phyloP scores from a whole-genome alignment of 2,888 invertebrate genomes.

The Caenorhabditis virilis region DNA sequence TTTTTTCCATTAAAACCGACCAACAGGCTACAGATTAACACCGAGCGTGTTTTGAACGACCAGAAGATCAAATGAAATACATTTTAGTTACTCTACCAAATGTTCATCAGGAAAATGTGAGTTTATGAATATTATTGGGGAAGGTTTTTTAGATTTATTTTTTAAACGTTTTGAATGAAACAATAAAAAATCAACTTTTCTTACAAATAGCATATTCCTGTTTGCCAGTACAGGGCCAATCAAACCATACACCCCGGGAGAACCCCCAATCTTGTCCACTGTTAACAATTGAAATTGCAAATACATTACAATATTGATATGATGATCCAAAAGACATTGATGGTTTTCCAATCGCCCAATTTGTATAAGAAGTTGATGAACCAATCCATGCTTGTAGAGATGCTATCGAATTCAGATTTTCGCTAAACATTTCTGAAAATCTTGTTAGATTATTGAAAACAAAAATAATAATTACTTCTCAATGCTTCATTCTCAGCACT shows the following conservation, averaged over 20 bases:
- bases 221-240: conserved; percentile 3
- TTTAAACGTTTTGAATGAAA: no score
- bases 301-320: conserved; percentile 1
- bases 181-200: no score
- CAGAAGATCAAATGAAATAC: no score
- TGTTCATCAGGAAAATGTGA: no score
- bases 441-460: not conserved
- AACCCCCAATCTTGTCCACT: not conserved
- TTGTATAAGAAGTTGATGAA: not conserved
- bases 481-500: conserved; percentile 9
- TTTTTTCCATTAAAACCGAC: no score
- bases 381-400: conserved; percentile 3
- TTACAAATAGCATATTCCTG: conserved; percentile 10
- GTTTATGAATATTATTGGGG: no score
- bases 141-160: no score
- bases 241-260: conserved; percentile 8
- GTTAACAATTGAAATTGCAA: conserved; percentile 2
- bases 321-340: not conserved
- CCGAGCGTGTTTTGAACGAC: no score
- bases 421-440: conserved; percentile 1
- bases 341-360: not conserved
- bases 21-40: no score
- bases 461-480: conserved; percentile 1
- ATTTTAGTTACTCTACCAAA: no score
- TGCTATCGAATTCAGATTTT: not conserved